phyloP scores from a whole-genome alignment of 2,113 vertebrate species.

The Cyanoderma ruficeps region DNA sequence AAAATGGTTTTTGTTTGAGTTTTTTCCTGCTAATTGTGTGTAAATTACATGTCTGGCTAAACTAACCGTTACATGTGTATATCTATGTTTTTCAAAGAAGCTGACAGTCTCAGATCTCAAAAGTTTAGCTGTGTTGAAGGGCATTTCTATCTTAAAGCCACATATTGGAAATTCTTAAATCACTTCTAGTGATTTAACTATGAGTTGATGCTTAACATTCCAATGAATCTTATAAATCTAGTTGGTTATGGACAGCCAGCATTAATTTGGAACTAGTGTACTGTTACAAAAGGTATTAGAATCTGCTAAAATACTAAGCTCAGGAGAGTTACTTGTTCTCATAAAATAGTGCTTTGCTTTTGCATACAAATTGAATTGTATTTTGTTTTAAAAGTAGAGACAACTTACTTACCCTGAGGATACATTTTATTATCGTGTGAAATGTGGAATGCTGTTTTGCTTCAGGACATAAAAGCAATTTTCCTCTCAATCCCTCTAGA shows the following conservation, averaged over 20 bases:
- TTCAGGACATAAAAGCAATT: constrained; percentile 73
- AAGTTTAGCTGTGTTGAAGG: background rate
- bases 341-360: constrained; percentile 36
- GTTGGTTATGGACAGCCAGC: background rate
- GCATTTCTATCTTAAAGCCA: background rate
- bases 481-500: constrained; percentile 60
- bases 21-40: background rate
- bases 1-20: background rate
- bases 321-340: constrained; percentile 30
- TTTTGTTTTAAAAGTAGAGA: constrained; percentile 63
- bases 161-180: background rate
- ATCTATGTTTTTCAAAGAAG: background rate
- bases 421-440: constrained; percentile 60
- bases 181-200: background rate
- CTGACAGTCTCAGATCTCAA: background rate
- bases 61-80: background rate
- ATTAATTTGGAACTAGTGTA: background rate
- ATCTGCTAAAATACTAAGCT: constrained; percentile 28
- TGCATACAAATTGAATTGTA: constrained; percentile 61
- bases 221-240: constrained; percentile 25
- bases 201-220: background rate
- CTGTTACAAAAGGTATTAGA: constrained; percentile 32
- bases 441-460: constrained; percentile 66
- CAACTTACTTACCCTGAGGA: constrained; percentile 60
- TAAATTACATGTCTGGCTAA: background rate